Percentiles rank a stretch among this genome's conserved stretches.
Evolutionary conservation across 2,797 vertebrate genomes (phyloP).

Genomic region (Capromys pilorides): DNA sequence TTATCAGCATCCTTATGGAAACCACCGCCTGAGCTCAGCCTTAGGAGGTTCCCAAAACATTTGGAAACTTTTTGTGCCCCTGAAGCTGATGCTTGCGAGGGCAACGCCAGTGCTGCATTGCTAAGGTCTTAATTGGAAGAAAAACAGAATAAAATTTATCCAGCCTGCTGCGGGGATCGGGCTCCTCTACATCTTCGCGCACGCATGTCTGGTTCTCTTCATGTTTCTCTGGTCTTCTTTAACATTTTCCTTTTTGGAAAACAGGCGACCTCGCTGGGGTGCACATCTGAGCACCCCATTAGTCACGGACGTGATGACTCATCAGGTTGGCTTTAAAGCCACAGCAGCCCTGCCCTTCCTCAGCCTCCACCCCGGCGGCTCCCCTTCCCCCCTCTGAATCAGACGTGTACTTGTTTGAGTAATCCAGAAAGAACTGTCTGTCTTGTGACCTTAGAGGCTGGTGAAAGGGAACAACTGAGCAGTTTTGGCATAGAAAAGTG

Average conservation of each 20-base stretch:
- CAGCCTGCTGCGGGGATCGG: background rate
- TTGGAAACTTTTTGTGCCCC: slow-evolving; percentile 49
- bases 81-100: slow-evolving; percentile 34
- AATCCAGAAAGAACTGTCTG: slow-evolving; percentile 89
- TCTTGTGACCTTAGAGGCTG: slow-evolving; percentile 88
- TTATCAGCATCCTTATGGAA: slow-evolving; percentile 37
- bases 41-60: slow-evolving; percentile 54
- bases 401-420: slow-evolving; percentile 87
- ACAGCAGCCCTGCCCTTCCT: slow-evolving; percentile 85
- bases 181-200: background rate
- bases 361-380: slow-evolving; percentile 82
- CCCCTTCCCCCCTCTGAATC: slow-evolving; percentile 83
- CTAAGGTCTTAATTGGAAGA: slow-evolving; percentile 40
- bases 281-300: slow-evolving; percentile 81
- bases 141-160: background rate
- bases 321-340: slow-evolving; percentile 85
- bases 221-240: slow-evolving; percentile 68
- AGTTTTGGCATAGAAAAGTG: slow-evolving; percentile 83
- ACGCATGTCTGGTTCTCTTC: slow-evolving; percentile 46
- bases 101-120: slow-evolving; percentile 13
- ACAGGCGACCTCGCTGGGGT: slow-evolving; percentile 74
- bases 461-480: slow-evolving; percentile 86
- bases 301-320: slow-evolving; percentile 85
- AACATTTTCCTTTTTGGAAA: slow-evolving; percentile 72
- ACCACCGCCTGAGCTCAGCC: background rate